Evolutionary conservation across 2,888 invertebrate genomes (phyloP), one percentile per base, ranked within the genome.

Genomic region (Chymomyza amoena): DNA sequence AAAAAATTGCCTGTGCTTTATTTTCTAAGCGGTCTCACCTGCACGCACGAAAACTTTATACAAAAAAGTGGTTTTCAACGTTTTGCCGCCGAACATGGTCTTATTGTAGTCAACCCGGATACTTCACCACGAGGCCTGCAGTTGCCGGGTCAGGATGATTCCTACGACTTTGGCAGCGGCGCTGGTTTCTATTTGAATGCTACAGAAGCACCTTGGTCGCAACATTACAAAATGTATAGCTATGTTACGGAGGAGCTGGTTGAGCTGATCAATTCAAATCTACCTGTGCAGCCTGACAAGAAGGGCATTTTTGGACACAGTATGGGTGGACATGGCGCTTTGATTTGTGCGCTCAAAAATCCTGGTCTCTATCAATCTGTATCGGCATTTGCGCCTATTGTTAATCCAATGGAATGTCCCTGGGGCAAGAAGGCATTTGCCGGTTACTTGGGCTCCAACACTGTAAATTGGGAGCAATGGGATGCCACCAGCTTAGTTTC

Each of bases 271-370:
- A 94, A 94, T 78, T 92, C 93, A 61, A 96, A 97, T 84, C 97
- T 99, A 86, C 94, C 95, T 3, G 93, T 93, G 0, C 69, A 91
- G 3, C 89, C 92, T 20, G 93, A 93, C 10, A 93, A 93, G 82
- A 94, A 95, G 83, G 96, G 96, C 13, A 96, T 97, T 72, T 95
- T 95, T 94, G 97, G 96, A 0, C 96, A 96, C 85, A 98, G 98
- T 89, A 99, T 99, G 99, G 99, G 99, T 71, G 99, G 99, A 28
- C 99, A 99, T 92, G 99, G 99, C 39, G 98, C 99, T 16, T 91
- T 99, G 61, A 95, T 98, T 65, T 96, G 96, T 89, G 96, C 96
- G 6, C 92, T 99, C 56, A 96, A 97, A 91, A 98, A 97, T 92
- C 98, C 98, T 10, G 96, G 96, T 15, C 92, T 95, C 69, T 99